Evolutionary conservation across 1,140 invertebrate species (phyloP).

Genomic region (Drepana arcuata): DNA sequence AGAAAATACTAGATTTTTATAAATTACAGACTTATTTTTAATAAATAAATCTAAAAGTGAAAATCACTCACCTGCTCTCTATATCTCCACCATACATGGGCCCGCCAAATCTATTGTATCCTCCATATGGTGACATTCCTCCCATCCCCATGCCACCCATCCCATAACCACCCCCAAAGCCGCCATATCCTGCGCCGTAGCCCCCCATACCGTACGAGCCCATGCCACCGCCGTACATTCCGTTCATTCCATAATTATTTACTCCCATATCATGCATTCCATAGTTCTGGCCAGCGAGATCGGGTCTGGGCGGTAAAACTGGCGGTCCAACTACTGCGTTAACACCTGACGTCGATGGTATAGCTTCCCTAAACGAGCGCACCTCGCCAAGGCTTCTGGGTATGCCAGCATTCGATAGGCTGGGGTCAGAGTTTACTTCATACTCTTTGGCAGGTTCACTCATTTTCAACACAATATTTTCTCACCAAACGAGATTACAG

Average conservation of each 20-base stretch:
- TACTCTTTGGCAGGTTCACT: slow-evolving; percentile 39
- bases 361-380: slow-evolving; percentile 35
- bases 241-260: slow-evolving; percentile 38
- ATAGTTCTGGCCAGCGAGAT: slow-evolving; percentile 29
- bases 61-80: slow-evolving; percentile 74
- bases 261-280: slow-evolving; percentile 28
- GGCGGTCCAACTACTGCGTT: slow-evolving; percentile 24
- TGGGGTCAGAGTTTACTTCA: slow-evolving; percentile 34
- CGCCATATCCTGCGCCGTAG: slow-evolving; percentile 36
- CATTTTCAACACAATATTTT: too few species aligned
- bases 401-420: slow-evolving; percentile 32
- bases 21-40: too few species aligned
- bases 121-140: slow-evolving; percentile 28
- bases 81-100: slow-evolving; percentile 74
- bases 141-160: slow-evolving; percentile 46
- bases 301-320: slow-evolving; percentile 42
- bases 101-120: slow-evolving; percentile 55
- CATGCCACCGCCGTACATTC: slow-evolving; percentile 27
- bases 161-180: slow-evolving; percentile 24
- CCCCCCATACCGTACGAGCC: slow-evolving; percentile 27
- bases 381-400: slow-evolving; percentile 13
- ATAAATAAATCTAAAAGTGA: too few species aligned
- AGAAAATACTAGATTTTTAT: too few species aligned
- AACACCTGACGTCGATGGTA: slow-evolving; percentile 28
- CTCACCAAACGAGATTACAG: slow-evolving; percentile 6